A percentile compares a stretch with the other conserved stretches of the same genome.
Evolutionary conservation across 2,113 vertebrate species (phyloP).

Genomic region (Hippolais icterina): DNA sequence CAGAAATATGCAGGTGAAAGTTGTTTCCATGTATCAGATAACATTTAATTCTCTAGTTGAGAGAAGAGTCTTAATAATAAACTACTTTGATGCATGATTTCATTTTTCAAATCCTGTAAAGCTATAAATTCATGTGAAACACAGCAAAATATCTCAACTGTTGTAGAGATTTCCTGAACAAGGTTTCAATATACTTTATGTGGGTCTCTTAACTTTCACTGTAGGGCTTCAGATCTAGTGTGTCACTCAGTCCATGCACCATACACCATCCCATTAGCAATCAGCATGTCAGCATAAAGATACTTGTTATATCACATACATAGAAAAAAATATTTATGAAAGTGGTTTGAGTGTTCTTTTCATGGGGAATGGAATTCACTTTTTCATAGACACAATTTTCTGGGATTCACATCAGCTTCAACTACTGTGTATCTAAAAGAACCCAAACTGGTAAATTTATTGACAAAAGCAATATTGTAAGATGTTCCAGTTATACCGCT

Average conservation of each 20-base stretch:
- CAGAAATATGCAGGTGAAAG: neutral
- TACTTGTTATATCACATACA: neutral
- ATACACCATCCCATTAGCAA: neutral
- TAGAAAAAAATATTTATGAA: neutral
- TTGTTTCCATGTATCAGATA: neutral
- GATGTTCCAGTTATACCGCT: neutral
- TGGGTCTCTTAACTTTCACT: neutral
- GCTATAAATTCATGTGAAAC: neutral
- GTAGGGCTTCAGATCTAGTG: neutral
- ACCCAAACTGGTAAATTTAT: neutral
- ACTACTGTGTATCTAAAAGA: neutral
- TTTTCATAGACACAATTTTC: neutral
- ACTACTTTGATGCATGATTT: neutral
- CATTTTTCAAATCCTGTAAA: neutral
- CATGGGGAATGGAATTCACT: neutral
- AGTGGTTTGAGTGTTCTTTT: neutral
- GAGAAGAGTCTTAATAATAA: neutral
- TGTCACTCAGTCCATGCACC: neutral
- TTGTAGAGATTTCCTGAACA: neutral
- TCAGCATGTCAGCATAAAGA: neutral
- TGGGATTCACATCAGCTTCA: neutral
- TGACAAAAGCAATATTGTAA: neutral
- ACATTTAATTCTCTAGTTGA: neutral
- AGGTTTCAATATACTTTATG: neutral
- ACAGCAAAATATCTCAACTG: neutral